phyloP scores from a whole-genome alignment of 2,888 invertebrate species.

The Nezara viridula region DNA sequence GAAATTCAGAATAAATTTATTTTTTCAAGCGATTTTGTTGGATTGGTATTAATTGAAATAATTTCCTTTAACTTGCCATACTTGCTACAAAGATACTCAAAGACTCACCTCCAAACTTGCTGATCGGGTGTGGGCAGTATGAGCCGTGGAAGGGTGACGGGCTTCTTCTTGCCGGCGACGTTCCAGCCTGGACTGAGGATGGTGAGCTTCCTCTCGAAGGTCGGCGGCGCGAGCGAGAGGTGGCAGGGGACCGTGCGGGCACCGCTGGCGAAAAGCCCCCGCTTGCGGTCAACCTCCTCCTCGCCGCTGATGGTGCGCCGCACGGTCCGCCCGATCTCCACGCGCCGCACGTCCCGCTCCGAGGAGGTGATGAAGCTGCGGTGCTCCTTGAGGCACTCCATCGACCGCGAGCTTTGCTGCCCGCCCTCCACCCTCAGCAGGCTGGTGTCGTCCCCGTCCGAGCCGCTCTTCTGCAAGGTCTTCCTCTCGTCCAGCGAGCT shows the following conservation, averaged over 20 bases:
- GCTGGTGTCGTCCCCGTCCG: slow-evolving; percentile 61
- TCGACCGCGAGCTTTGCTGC: slow-evolving; percentile 70
- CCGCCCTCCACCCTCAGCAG: slow-evolving; percentile 49
- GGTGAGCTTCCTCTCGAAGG: slow-evolving; percentile 76
- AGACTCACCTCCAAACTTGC: slow-evolving; percentile 70
- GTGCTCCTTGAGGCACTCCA: slow-evolving; percentile 77
- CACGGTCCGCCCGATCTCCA: slow-evolving; percentile 69
- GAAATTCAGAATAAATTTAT: too few species aligned
- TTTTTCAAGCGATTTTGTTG: too few species aligned
- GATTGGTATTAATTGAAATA: not conserved
- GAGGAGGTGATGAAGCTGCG: slow-evolving; percentile 78
- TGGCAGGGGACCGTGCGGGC: slow-evolving; percentile 71
- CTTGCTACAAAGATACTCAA: not conserved
- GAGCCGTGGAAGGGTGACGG: slow-evolving; percentile 81
- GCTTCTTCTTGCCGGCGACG: slow-evolving; percentile 73
- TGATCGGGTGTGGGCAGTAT: slow-evolving; percentile 83
- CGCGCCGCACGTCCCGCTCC: slow-evolving; percentile 76
- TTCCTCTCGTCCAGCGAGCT: slow-evolving; percentile 23
- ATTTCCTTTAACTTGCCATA: not conserved
- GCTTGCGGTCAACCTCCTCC: slow-evolving; percentile 70
- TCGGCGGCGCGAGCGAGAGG: slow-evolving; percentile 84
- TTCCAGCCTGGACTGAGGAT: slow-evolving; percentile 69
- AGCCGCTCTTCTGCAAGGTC: slow-evolving; percentile 60
- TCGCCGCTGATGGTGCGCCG: slow-evolving; percentile 77
- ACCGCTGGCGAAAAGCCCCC: slow-evolving; percentile 47